Percentiles rank a stretch among this genome's conserved stretches.
These are phyloP conservation scores for Ornithoptera alexandrae DNA, from an alignment of 2,888 invertebrate genomes.

Conservation along the genomic window DNA sequence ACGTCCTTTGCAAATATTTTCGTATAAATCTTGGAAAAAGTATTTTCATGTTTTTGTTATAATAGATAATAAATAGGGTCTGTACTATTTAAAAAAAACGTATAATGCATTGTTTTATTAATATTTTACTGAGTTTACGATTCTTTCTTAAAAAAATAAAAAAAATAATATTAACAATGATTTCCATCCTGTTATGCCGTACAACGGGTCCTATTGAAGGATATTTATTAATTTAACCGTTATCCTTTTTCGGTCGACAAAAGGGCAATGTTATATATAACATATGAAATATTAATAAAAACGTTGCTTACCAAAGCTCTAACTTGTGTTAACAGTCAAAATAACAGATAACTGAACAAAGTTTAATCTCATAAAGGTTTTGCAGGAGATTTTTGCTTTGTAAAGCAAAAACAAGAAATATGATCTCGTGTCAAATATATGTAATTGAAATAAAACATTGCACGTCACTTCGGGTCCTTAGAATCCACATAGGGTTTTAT, in stretches of 20 bases:
- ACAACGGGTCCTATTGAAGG: too few species aligned
- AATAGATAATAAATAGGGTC: too few species aligned
- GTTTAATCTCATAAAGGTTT: slow-evolving; percentile 47
- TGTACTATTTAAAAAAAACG: too few species aligned
- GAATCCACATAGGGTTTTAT: slow-evolving; percentile 51
- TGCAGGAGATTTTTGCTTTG: slow-evolving; percentile 33
- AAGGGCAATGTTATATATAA: not conserved
- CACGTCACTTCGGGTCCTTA: slow-evolving; percentile 59
- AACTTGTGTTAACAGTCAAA: slow-evolving; percentile 33
- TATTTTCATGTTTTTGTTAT: too few species aligned
- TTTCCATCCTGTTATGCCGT: too few species aligned
- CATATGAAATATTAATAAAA: not conserved
- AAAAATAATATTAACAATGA: too few species aligned
- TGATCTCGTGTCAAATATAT: slow-evolving; percentile 56
- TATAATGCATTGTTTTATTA: too few species aligned
- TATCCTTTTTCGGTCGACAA: not conserved
- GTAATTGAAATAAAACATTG: slow-evolving; percentile 62
- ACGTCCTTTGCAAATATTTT: too few species aligned
- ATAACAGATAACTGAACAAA: slow-evolving; percentile 48
- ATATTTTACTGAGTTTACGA: too few species aligned
- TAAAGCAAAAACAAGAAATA: slow-evolving; percentile 49
- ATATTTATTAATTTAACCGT: not conserved
- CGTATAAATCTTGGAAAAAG: too few species aligned
- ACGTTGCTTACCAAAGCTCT: slow-evolving; percentile 16
- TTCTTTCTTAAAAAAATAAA: too few species aligned